Evolutionary conservation across 2,888 invertebrate genomes (phyloP).

Genomic region (Drepana falcataria): DNA sequence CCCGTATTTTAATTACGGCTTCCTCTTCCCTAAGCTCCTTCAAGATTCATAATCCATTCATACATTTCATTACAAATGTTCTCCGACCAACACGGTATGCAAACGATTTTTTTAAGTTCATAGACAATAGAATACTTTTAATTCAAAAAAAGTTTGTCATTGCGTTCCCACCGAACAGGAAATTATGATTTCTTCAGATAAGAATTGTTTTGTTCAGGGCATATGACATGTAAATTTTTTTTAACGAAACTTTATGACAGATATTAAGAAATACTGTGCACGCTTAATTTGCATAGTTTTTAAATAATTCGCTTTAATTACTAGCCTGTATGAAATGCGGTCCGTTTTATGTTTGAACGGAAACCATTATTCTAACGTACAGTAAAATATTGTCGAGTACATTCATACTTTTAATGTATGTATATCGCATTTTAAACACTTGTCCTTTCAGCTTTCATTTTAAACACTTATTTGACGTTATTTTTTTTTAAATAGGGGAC

Average conservation of each 20-base stretch:
- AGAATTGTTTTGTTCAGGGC: neutral
- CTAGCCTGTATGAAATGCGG: neutral
- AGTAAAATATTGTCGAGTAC: neutral
- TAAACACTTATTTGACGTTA: no score
- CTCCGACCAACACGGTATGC: constrained; percentile 51
- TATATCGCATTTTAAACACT: neutral
- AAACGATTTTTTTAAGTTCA: constrained; percentile 60
- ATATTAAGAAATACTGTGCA: neutral
- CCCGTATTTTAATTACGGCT: constrained; percentile 67
- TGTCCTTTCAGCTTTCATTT: neutral
- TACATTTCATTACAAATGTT: constrained; percentile 61
- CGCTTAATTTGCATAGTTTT: neutral
- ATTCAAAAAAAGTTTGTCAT: constrained; percentile 51
- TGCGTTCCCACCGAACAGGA: constrained; percentile 62
- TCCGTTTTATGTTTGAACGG: neutral
- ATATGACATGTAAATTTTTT: neutral
- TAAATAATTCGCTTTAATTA: neutral
- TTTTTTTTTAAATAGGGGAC: no score
- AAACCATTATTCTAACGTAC: neutral
- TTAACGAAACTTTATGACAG: neutral
- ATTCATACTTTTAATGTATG: neutral
- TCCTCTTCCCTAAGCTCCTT: constrained; percentile 57
- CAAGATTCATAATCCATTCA: constrained; percentile 72
- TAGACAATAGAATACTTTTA: constrained; percentile 58
- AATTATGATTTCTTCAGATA: constrained; percentile 21